Conservation (phyloP, 1,140 invertebrate genomes). For the Neotoxoptera formosana region DNA sequence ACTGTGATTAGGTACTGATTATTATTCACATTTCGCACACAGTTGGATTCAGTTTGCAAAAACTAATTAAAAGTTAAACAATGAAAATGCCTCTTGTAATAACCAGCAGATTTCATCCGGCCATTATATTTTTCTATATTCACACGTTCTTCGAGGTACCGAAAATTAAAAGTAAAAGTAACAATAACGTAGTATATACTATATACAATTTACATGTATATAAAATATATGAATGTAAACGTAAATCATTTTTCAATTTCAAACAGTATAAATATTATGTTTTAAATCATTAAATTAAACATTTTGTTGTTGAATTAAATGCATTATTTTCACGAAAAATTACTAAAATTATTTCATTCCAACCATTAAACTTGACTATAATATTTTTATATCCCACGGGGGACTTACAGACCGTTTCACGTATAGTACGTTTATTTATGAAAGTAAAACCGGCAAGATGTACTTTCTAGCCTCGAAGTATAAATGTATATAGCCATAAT, state of each 20-base stretch:
- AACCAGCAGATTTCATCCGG: not conserved
- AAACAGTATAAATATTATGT: not conserved
- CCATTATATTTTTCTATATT: constrained; percentile 23
- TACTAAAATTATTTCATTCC: not conserved
- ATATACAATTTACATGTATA: too few relatives aligned
- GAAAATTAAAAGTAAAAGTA: constrained; percentile 3
- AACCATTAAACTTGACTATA: not conserved
- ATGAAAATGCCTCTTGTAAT: constrained; percentile 18
- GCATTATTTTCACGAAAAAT: not conserved
- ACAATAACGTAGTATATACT: not conserved
- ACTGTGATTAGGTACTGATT: constrained; percentile 8
- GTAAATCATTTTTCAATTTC: not conserved
- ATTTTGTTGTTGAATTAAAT: not conserved
- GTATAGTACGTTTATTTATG: not conserved
- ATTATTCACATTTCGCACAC: constrained; percentile 20
- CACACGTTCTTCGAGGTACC: not conserved
- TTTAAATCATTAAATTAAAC: not conserved
- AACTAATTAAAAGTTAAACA: constrained; percentile 56
- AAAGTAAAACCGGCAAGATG: not conserved
- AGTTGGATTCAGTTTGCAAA: constrained; percentile 34
- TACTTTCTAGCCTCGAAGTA: not conserved
- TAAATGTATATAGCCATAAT: not conserved
- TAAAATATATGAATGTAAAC: not conserved
- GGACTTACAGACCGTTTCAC: not conserved
- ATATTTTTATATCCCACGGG: not conserved